A percentile compares a stretch with the other conserved stretches of the same genome.
These are phyloP conservation scores for Drosophila dunni DNA, from an alignment of 1,140 invertebrate genomes.

Conservation along the genomic window DNA sequence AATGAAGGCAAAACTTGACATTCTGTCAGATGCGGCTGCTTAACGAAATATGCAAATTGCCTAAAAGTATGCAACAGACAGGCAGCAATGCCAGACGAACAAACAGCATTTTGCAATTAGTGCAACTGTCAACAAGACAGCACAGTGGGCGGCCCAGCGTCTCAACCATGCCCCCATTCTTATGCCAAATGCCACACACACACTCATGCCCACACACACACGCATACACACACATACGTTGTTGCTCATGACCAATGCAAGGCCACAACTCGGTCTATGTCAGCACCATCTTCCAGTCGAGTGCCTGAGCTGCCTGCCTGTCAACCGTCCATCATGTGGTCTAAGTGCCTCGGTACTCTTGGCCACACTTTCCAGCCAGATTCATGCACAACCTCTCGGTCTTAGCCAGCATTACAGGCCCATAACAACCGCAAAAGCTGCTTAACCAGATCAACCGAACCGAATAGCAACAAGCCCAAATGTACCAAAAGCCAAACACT, in stretches of 20 bases:
- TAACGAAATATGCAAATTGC: conserved; percentile 80
- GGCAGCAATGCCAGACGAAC: conserved; percentile 34
- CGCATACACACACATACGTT: neutral
- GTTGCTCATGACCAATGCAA: conserved; percentile 60
- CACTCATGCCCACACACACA: neutral
- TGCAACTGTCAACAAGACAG: conserved; percentile 74
- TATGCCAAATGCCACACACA: conserved; percentile 7
- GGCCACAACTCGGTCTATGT: conserved; percentile 58
- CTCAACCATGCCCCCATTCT: neutral
- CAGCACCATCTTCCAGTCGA: conserved; percentile 52
- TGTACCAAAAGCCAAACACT: conserved; percentile 7
- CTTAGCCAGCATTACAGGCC: conserved; percentile 5
- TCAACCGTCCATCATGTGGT: conserved; percentile 66
- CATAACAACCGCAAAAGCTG: conserved; percentile 20
- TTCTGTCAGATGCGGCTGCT: conserved; percentile 52
- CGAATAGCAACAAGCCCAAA: no score
- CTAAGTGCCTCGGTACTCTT: conserved; percentile 42
- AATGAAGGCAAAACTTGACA: conserved; percentile 2
- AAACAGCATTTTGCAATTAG: conserved; percentile 81
- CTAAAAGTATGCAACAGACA: conserved; percentile 71
- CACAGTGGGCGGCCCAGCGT: conserved; percentile 26
- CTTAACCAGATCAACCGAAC: conserved; percentile 11
- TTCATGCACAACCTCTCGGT: neutral
- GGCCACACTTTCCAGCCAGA: neutral
- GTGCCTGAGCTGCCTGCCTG: conserved; percentile 42